Base-by-base conservation (phyloP, 2,888 invertebrate species). In the Polyommatus iphigenia region DNA sequence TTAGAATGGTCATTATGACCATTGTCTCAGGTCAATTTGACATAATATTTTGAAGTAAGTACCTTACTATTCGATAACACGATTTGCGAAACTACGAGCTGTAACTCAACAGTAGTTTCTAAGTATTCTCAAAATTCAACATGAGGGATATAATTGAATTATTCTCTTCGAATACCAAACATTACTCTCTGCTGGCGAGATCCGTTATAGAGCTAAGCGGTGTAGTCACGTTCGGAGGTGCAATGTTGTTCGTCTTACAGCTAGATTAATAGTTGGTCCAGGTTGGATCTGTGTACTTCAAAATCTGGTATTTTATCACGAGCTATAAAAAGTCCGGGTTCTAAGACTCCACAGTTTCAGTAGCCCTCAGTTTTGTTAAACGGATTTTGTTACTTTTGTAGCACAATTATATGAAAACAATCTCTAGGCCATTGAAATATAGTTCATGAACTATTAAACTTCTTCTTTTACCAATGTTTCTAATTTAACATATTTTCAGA, bases 181-280 rank as follows among this genome's bases (percentile, higher is more conserved):
- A 20, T 62, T 24, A 24, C 24, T 24, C 6, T 18, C 29, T 4
- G 13, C 67, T 29, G 29, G 29, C 29, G 15, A 67, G 32, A 67
- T 29, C 67, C 6, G 67, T 67, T 18, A 67, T 29, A 67, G 20
- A 67, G 29, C 29, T 32, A 67, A 67, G 67, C 67, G 67, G 67
- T 67, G 29, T 67, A 67, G 67, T 67, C 67, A 67, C 67, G 67
- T 67, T 32, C 29, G 18, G 29, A 67, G 67, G 67, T 67, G 29
- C 29, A 32, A 67, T 32, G 32, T 67, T 67, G 67, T 67, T 67
- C 67, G 67, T 67, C 67, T 67, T 67, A 32, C 29, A 32, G 15
- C 67, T 67, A 67, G 29, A 67, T 67, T 67, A 67, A 67, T 67
- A 67, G 67, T 29, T 32, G 67, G 67, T 29, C 29, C 67, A 67